Evolutionary conservation across 2,113 vertebrate species (phyloP).

Genomic region (Nymphicus hollandicus): DNA sequence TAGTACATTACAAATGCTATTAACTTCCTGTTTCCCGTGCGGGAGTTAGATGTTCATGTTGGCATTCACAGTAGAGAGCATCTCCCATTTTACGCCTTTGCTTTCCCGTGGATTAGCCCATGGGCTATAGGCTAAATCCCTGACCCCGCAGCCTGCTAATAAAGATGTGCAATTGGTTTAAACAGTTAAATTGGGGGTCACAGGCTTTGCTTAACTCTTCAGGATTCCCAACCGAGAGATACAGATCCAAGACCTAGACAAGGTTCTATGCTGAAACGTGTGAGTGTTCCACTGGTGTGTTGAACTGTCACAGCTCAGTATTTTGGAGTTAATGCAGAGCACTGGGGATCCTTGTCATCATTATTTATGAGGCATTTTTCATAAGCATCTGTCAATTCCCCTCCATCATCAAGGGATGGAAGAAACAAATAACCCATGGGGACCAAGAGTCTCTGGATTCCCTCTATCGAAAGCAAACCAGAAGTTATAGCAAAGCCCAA

Average conservation of each 20-base stretch:
- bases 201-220: neutral
- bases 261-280: neutral
- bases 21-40: rapidly evolving
- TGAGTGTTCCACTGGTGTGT: neutral
- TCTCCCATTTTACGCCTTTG: neutral
- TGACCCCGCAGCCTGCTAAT: neutral
- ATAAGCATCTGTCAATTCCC: neutral
- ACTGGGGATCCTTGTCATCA: neutral
- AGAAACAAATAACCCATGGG: neutral
- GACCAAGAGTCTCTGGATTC: neutral
- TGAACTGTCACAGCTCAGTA: neutral
- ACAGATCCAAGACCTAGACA: neutral
- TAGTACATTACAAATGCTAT: rapidly evolving
- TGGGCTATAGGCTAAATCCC: neutral
- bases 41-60: neutral
- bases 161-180: neutral
- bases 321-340: neutral
- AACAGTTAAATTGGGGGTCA: neutral
- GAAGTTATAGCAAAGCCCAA: neutral
- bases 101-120: neutral
- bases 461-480: neutral
- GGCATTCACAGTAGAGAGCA: neutral
- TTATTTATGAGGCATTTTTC: neutral
- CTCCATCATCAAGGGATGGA: neutral
- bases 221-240: neutral